A percentile compares a stretch with the other conserved stretches of the same genome.
These are phyloP conservation scores for Polydesmus complanatus DNA, from an alignment of 2,888 invertebrate species.

Conservation along the genomic window DNA sequence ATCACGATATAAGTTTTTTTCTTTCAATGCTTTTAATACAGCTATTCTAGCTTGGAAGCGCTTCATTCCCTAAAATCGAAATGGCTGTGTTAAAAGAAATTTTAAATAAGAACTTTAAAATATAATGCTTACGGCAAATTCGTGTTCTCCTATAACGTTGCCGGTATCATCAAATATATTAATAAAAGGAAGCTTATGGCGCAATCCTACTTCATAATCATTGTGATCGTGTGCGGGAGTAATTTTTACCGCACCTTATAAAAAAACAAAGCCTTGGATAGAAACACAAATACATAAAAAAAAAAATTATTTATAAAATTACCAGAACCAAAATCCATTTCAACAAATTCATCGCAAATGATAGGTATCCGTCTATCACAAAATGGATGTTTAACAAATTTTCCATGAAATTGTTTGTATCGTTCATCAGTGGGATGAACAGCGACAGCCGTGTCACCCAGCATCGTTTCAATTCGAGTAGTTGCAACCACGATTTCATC, in stretches of 20 bases:
- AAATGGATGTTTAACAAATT: slow-evolving; percentile 76
- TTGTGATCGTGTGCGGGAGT: slow-evolving; percentile 95
- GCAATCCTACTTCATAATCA: slow-evolving; percentile 88
- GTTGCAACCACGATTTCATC: slow-evolving; percentile 89
- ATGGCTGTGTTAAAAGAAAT: background rate
- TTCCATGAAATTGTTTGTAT: slow-evolving; percentile 69
- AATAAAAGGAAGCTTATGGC: slow-evolving; percentile 71
- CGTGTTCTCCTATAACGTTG: slow-evolving; percentile 58
- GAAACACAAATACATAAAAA: background rate
- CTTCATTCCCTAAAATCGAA: slow-evolving; percentile 54
- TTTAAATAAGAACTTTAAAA: background rate
- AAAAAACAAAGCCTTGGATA: too few relatives aligned
- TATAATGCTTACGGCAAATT: slow-evolving; percentile 47
- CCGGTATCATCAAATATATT: slow-evolving; percentile 87
- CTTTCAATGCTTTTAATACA: slow-evolving; percentile 60
- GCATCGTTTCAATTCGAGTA: slow-evolving; percentile 95
- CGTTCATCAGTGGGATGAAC: slow-evolving; percentile 86
- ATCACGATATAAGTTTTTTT: slow-evolving; percentile 56
- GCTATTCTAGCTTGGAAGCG: slow-evolving; percentile 77
- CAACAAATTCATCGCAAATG: slow-evolving; percentile 85
- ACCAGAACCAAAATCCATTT: slow-evolving; percentile 90
- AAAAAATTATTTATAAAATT: slow-evolving; percentile 16
- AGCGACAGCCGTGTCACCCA: slow-evolving; percentile 93
- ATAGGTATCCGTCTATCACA: slow-evolving; percentile 67
- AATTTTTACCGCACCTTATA: slow-evolving; percentile 85